These are phyloP conservation scores for Drymonia ruficornis DNA, from an alignment of 2,888 invertebrate genomes.

Conservation along the genomic window DNA sequence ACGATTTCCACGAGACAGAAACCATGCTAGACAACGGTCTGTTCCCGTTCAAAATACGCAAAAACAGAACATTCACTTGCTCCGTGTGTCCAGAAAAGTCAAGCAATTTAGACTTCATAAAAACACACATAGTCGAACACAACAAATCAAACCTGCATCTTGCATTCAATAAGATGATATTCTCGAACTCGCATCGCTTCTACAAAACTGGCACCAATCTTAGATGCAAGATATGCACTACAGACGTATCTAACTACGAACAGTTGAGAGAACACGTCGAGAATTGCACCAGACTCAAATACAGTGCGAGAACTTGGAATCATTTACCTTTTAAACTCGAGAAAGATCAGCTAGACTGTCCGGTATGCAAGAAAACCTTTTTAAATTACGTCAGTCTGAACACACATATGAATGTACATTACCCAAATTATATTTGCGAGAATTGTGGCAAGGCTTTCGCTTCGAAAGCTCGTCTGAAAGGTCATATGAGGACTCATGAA, in stretches of 20 bases:
- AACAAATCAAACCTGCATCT: conserved; percentile 56
- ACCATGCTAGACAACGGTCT: conserved; percentile 60
- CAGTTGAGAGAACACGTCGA: conserved; percentile 62
- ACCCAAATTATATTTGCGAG: conserved; percentile 79
- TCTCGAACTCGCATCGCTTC: conserved; percentile 62
- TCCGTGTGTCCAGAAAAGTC: conserved; percentile 66
- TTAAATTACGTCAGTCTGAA: conserved; percentile 73
- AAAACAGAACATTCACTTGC: conserved; percentile 59
- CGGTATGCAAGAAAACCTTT: conserved; percentile 71
- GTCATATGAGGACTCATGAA: conserved; percentile 82
- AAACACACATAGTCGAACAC: conserved; percentile 59
- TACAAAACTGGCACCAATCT: conserved; percentile 51
- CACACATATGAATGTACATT: conserved; percentile 82
- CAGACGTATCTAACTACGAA: conserved; percentile 57
- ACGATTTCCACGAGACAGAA: conserved; percentile 58
- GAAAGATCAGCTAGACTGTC: conserved; percentile 76
- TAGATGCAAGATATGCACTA: conserved; percentile 68
- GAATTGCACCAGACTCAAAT: conserved; percentile 57
- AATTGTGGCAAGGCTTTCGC: conserved; percentile 83
- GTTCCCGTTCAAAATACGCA: conserved; percentile 72
- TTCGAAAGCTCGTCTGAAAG: conserved; percentile 74
- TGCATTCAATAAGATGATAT: conserved; percentile 72
- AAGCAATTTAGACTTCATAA: conserved; percentile 57
- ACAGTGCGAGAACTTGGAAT: conserved; percentile 52
- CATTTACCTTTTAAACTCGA: conserved; percentile 74